Percentiles rank a stretch among this genome's conserved stretches.
Conservation (phyloP, 2,113 vertebrate species). For the Semnornis frantzii region DNA sequence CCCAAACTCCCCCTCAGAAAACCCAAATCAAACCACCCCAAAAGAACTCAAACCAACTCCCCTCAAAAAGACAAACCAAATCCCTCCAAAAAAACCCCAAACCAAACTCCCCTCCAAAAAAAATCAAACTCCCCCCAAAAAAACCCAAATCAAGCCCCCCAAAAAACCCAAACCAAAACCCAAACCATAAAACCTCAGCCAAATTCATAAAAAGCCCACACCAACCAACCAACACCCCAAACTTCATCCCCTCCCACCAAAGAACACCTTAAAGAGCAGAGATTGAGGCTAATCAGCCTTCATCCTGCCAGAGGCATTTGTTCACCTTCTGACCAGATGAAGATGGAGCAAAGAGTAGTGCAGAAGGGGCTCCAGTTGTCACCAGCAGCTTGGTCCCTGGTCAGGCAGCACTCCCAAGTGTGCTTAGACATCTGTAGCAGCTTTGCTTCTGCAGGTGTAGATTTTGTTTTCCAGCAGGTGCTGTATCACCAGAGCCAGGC, state of each 20-base stretch:
- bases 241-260: not conserved
- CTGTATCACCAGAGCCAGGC: not conserved
- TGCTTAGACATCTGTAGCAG: not conserved
- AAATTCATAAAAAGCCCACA: too few relatives aligned
- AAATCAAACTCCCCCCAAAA: too few relatives aligned
- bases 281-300: not conserved
- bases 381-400: rapidly evolving
- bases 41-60: too few relatives aligned
- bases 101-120: too few relatives aligned
- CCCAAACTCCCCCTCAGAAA: too few relatives aligned
- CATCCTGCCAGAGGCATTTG: not conserved
- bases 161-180: too few relatives aligned
- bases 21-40: too few relatives aligned
- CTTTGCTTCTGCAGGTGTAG: not conserved
- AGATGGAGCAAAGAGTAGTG: not conserved
- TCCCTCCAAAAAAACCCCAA: too few relatives aligned
- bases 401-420: not conserved
- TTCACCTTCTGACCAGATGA: not conserved
- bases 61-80: too few relatives aligned
- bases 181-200: too few relatives aligned
- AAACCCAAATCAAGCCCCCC: too few relatives aligned
- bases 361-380: not conserved
- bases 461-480: not conserved
- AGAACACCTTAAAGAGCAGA: not conserved
- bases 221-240: not conserved